Conservation (phyloP, 2,888 invertebrate genomes). For the Rhagonycha lutea region DNA sequence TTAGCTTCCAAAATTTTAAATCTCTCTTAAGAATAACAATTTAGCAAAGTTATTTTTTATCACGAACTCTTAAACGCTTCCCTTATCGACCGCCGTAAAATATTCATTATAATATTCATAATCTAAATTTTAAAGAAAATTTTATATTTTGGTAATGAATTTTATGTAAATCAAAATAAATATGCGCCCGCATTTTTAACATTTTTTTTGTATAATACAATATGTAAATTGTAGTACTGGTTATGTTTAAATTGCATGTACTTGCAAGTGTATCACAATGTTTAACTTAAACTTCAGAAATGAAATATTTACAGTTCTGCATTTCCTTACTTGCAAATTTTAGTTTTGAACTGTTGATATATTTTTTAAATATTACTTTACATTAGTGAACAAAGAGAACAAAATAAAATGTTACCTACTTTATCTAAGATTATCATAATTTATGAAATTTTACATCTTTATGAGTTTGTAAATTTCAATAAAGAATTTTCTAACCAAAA, state of each 20-base stretch:
- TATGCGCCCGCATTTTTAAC: neutral
- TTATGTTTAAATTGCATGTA: neutral
- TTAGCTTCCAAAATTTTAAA: neutral
- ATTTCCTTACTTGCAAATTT: neutral
- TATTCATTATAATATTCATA: neutral
- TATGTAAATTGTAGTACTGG: neutral
- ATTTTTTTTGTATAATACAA: neutral
- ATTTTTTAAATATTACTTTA: neutral
- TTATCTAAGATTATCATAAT: neutral
- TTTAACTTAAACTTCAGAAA: neutral
- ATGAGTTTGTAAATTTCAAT: neutral
- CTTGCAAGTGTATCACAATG: too few species aligned
- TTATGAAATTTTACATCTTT: neutral
- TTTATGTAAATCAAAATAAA: neutral
- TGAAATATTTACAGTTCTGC: neutral
- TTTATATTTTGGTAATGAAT: neutral
- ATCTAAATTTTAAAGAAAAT: neutral
- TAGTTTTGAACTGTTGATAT: neutral
- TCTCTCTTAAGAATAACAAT: neutral
- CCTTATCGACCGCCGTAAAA: neutral
- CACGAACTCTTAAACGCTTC: neutral
- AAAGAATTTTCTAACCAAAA: neutral
- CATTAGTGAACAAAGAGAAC: neutral
- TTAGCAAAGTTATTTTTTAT: neutral
- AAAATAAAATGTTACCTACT: neutral